Evolutionary conservation across 2,113 vertebrate species (phyloP).

Genomic region (Piaya cayana): DNA sequence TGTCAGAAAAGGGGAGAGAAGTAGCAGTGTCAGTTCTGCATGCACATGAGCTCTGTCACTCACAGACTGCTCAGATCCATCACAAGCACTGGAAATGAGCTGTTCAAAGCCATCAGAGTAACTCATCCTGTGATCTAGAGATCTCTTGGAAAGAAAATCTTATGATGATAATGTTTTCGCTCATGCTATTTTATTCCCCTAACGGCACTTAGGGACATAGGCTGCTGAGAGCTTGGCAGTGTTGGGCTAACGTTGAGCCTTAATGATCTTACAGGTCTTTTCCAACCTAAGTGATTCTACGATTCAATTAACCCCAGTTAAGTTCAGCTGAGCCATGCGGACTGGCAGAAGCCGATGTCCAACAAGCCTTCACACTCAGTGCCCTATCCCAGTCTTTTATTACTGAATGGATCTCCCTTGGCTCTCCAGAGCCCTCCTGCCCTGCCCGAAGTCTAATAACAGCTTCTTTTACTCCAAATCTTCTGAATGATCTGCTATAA

Average conservation of each 20-base stretch:
- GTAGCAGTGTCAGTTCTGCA: neutral
- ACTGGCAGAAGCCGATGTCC: neutral
- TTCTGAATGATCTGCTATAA: neutral
- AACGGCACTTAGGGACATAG: too few relatives aligned
- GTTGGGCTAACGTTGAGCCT: too few relatives aligned
- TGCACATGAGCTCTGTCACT: neutral
- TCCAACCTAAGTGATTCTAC: too few relatives aligned
- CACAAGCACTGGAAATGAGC: accelerated
- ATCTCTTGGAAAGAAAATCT: too few relatives aligned
- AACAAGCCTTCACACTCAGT: neutral
- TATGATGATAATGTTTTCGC: too few relatives aligned
- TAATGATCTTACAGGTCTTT: too few relatives aligned
- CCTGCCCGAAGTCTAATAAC: neutral
- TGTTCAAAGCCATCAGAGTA: neutral
- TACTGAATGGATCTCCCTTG: neutral
- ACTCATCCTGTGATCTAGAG: too few relatives aligned
- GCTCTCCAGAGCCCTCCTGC: neutral
- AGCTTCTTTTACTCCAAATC: neutral
- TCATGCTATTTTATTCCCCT: too few relatives aligned
- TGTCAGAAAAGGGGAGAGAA: constrained; percentile 62
- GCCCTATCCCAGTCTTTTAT: neutral
- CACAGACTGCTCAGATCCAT: neutral
- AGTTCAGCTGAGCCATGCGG: neutral
- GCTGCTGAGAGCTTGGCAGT: too few relatives aligned
- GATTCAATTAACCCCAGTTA: neutral